Conservation (phyloP, 2,797 vertebrate genomes). For the Rhadinocentrus ornatus region DNA sequence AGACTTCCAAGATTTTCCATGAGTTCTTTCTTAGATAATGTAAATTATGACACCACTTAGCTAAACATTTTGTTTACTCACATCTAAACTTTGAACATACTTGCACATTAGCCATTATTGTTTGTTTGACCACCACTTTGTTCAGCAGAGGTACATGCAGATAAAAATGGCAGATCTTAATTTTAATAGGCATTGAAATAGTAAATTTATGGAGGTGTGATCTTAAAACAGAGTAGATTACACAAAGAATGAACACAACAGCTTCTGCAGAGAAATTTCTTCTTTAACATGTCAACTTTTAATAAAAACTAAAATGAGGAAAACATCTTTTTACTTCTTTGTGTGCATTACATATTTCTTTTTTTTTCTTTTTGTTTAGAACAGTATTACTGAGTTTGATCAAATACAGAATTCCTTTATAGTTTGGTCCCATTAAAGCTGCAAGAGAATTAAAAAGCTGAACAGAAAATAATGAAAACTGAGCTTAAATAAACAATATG, state of each 20-base stretch:
- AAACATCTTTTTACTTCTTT: neutral
- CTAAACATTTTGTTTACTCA: too few species aligned
- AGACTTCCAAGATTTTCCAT: too few species aligned
- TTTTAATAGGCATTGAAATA: neutral
- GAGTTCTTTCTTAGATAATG: too few species aligned
- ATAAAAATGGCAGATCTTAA: neutral
- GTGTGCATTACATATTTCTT: neutral
- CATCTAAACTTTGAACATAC: too few species aligned
- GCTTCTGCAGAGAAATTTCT: neutral
- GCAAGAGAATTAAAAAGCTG: neutral
- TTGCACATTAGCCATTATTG: too few species aligned
- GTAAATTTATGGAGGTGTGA: neutral
- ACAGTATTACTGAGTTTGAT: neutral
- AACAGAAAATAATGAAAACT: conserved; percentile 4
- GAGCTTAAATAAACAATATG: conserved; percentile 8
- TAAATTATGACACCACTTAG: too few species aligned
- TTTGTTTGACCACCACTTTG: too few species aligned
- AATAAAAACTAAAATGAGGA: neutral
- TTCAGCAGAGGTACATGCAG: too few species aligned
- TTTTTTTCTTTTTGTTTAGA: too few species aligned
- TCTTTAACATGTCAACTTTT: neutral
- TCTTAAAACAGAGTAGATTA: neutral
- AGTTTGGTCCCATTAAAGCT: neutral
- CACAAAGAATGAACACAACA: neutral
- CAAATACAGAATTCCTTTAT: neutral